Base-by-base conservation (phyloP, 2,888 invertebrate genomes). In the Mythimna lalbum region DNA sequence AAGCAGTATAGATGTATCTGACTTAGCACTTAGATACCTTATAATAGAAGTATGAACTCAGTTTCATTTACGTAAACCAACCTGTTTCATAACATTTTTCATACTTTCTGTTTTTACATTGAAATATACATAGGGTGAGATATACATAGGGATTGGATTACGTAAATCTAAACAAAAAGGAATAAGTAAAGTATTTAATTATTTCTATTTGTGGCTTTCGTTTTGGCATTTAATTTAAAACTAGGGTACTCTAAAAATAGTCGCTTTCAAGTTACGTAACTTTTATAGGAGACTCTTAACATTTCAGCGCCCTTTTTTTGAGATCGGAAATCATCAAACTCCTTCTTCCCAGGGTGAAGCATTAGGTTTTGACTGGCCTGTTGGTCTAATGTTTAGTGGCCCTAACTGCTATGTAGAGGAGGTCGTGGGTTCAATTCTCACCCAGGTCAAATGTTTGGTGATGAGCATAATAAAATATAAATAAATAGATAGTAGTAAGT, bases 1-100 rank as follows among this genome's bases (percentile, higher is more conserved):
- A 73, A 73, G 33, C 73, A 27, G 23, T 23, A 33, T 33, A 33
- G 9, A 33, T 61, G 31, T 61, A 76, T 64, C 79, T 19, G n/a
- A 73, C 53, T 73, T 59, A 73, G 39, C 73, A 73, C 79, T 73
- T 73, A 57, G 57, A 21, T 36, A 79, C 23, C 50, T 61, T 50
- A 31, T 50, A 27, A 19, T 27, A 31, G 52, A 53, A 55, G 12
- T 47, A 47, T 73, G 14, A 73, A 31, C 31, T 49, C 5, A 27
- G 7, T 14, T 50, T 50, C 33, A 50, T 71, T 33, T 49, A 71
- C 27, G 14, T 4, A 70, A 27, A 36, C 5, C 0, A 56, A 33
- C 33, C 33, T 57, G 19, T 52, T 57, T 43, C 19, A 49, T 19
- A 27, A 12, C 2, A n/a, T 39, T 23, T 36, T 43, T 52, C 5